Percentiles rank a stretch among this genome's conserved stretches.
Evolutionary conservation across 2,888 invertebrate species (phyloP).

Genomic region (Subacronicta megacephala): DNA sequence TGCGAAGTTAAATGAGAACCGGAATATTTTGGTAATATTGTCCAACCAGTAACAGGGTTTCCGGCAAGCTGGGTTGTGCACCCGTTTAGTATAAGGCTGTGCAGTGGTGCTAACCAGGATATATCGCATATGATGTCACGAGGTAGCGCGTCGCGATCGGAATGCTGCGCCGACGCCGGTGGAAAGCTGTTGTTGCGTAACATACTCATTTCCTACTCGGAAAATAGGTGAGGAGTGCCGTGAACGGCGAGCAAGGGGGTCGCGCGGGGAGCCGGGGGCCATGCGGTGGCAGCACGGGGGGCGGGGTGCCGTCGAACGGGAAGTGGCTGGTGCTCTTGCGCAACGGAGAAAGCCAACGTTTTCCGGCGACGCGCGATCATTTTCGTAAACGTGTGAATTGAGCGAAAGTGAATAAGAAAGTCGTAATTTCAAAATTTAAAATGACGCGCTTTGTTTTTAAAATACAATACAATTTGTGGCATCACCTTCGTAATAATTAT

Average conservation of each 20-base stretch:
- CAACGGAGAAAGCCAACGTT: slow-evolving; percentile 85
- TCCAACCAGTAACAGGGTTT: not conserved
- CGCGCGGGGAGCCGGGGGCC: slow-evolving; percentile 42
- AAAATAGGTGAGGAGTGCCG: slow-evolving; percentile 84
- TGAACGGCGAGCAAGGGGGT: slow-evolving; percentile 43
- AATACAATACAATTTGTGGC: slow-evolving; percentile 7
- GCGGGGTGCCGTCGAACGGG: slow-evolving; percentile 69
- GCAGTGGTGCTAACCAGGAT: slow-evolving; percentile 30
- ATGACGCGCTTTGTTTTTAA: slow-evolving; percentile 22
- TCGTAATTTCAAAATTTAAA: slow-evolving; percentile 53
- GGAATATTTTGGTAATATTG: not conserved
- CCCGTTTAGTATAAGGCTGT: not conserved
- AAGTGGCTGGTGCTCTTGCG: slow-evolving; percentile 82
- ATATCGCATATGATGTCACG: slow-evolving; percentile 54
- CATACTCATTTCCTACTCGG: slow-evolving; percentile 79
- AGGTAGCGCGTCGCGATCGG: slow-evolving; percentile 57
- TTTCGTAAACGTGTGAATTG: slow-evolving; percentile 88
- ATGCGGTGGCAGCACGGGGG: slow-evolving; percentile 43
- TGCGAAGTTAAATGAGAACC: not conserved
- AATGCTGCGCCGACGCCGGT: slow-evolving; percentile 67
- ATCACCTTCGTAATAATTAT: slow-evolving; percentile 17
- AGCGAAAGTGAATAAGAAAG: slow-evolving; percentile 87
- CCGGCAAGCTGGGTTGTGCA: not conserved
- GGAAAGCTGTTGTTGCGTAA: slow-evolving; percentile 81
- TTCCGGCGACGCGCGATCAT: slow-evolving; percentile 86